Evolutionary conservation across 2,888 invertebrate genomes (phyloP).

Genomic region (Drosophila silvestris): DNA sequence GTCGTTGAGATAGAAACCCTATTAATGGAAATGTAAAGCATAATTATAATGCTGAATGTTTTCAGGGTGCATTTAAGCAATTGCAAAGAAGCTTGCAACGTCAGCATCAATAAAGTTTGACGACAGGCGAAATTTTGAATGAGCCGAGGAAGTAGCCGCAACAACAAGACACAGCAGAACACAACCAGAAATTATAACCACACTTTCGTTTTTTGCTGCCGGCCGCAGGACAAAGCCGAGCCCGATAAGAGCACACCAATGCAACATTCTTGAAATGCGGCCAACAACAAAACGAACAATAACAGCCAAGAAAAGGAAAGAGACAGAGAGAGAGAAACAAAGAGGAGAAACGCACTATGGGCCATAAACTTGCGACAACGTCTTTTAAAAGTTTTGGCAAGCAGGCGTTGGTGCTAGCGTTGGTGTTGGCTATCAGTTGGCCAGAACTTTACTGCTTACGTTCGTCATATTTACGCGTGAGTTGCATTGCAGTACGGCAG

Average conservation of each 20-base stretch:
- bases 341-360: constrained; percentile 52
- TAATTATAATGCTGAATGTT: constrained; percentile 32
- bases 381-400: constrained; percentile 71
- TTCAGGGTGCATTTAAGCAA: constrained; percentile 43
- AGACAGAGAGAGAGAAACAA: not conserved
- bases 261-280: constrained; percentile 76
- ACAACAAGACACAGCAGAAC: constrained; percentile 44
- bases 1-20: constrained; percentile 13
- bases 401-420: constrained; percentile 55
- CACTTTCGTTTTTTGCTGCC: constrained; percentile 74
- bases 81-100: constrained; percentile 40
- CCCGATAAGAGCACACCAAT: constrained; percentile 60
- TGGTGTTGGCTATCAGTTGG: constrained; percentile 75
- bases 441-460: constrained; percentile 81
- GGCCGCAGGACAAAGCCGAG: constrained; percentile 63
- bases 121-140: constrained; percentile 44
- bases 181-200: constrained; percentile 71
- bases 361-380: constrained; percentile 72
- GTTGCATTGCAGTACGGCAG: constrained; percentile 27
- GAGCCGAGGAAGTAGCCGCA: constrained; percentile 22
- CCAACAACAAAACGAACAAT: constrained; percentile 51
- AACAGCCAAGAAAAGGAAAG: constrained; percentile 6
- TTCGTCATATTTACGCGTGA: constrained; percentile 81
- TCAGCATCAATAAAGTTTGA: constrained; percentile 73
- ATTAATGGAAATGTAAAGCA: constrained; percentile 43